Base-by-base conservation (phyloP, 1,140 invertebrate genomes). In the Diachasma alloeum region DNA sequence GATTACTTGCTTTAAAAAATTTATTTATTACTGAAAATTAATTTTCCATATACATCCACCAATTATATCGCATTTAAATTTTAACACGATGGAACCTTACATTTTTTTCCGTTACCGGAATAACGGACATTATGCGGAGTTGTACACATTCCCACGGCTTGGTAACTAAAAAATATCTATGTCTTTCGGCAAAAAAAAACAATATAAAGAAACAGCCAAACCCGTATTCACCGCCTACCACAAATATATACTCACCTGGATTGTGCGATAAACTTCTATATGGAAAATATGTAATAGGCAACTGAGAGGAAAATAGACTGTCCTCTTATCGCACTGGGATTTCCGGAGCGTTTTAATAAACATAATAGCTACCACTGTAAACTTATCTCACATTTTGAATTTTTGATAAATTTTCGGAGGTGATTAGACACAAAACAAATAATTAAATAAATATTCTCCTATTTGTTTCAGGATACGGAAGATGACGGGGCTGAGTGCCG, bases 401-500 rank as follows among this genome's bases (percentile, higher is more conserved):
- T 53, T 15, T 53, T 17, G 9, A 17, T n/a, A 15, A 53, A 53
- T 17, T 53, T 17, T 53, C 17, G 48, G 48, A 8, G 48, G 6
- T 56, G 48, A 56, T 56, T 56, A 56, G 17, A 56, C 15, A 8
- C 9, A 31, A 63, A 19, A 24, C 2, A 63, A 63, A 63, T 0
- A 63, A 63, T 63, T 11, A 24, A 1, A 63, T 63, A 26, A 63
- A 24, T 0, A 68, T 68, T 71, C 17, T 44, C 71, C 74, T 67
- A 77, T 83, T 73, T 82, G 73, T 88, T 89, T 70, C 83, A 89
- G 88, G 56, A 84, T 82, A 84, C 83, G 81, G 80, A 84, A 86
- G 78, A 82, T 89, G 88, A 86, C 87, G 87, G 86, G 86, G 84
- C 84, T 86, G 83, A 86, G 83, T 81, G 83, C 87, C 85, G 87